Evolutionary conservation across 2,113 vertebrate genomes (phyloP).

Genomic region (Acanthisitta chloris): DNA sequence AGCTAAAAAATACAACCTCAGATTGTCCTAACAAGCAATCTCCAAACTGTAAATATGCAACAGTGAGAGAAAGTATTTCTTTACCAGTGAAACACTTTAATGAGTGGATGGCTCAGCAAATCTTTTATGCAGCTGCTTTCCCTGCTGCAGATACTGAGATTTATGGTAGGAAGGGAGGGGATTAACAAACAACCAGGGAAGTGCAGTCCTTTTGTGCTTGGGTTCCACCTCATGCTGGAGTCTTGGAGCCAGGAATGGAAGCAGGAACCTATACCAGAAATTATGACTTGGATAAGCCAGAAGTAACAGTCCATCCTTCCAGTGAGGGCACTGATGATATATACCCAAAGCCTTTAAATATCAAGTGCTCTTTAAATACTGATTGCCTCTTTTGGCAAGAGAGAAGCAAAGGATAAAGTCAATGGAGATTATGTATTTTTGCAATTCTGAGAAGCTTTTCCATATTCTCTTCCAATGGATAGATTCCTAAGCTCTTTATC

Average conservation of each 20-base stretch:
- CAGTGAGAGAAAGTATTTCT: conserved; percentile 20
- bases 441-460: neutral
- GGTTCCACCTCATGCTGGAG: neutral
- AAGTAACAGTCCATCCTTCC: neutral
- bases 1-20: conserved; percentile 21
- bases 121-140: conserved; percentile 24
- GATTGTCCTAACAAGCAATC: conserved; percentile 35
- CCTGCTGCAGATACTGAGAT: neutral
- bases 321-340: neutral
- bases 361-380: neutral
- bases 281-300: neutral
- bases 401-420: neutral
- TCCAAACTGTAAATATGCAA: conserved; percentile 57
- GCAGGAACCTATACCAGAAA: neutral
- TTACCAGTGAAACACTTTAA: conserved; percentile 48
- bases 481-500: neutral
- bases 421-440: neutral
- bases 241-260: neutral
- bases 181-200: neutral
- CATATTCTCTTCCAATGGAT: neutral
- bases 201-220: neutral
- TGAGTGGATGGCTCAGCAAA: conserved; percentile 56
- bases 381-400: neutral
- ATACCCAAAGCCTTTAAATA: neutral
- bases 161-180: neutral